Evolutionary conservation across 2,888 invertebrate genomes (phyloP), one percentile per base, ranked within the genome.

Genomic region (Scotopteryx bipunctaria): DNA sequence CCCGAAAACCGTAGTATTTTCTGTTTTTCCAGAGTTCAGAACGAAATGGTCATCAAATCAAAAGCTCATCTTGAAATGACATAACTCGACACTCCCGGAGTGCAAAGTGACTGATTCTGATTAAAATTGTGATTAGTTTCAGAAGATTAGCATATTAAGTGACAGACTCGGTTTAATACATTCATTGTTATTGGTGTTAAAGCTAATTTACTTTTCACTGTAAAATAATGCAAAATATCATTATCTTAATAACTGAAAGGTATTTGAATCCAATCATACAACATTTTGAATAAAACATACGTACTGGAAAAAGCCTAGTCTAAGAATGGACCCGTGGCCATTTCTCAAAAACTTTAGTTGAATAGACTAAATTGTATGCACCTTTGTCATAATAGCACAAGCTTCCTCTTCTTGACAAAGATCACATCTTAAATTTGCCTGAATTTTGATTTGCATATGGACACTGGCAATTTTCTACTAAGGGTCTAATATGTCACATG

Each of bases 81-180:
- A 67, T 71, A 66, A 69, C 68, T 66, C 66, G 71, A 68, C 69
- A 66, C 63, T 59, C 60, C 59, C 47, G 61, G 57, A 48, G 64
- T 64, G 60, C 57, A 59, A 63, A 62, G 62, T 69, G 69, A 69
- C 69, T 69, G 71, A 61, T 67, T 71, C 51, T 72, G 70, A 73
- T 73, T 72, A 69, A 64, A 71, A 63, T 54, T 55, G 63, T 64
- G 66, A 73, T 73, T 72, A 71, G 65, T 63, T 73, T 66, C 25
- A 47, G 51, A 46, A 59, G 64, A 73, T 73, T 72, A 60, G 63
- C 71, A 71, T 71, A 61, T 65, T 66, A 61, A 66, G 58, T 40
- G 64, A 60, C 47, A 55, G 59, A 47, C 27, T 51, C 38, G 53
- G 45, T 59, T 51, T 57, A 52, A 60, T 45, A 11, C 55, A 58